A percentile compares a stretch with the other conserved stretches of the same genome.
phyloP scores from a whole-genome alignment of 2,797 vertebrate genomes.

The Picus viridis region DNA sequence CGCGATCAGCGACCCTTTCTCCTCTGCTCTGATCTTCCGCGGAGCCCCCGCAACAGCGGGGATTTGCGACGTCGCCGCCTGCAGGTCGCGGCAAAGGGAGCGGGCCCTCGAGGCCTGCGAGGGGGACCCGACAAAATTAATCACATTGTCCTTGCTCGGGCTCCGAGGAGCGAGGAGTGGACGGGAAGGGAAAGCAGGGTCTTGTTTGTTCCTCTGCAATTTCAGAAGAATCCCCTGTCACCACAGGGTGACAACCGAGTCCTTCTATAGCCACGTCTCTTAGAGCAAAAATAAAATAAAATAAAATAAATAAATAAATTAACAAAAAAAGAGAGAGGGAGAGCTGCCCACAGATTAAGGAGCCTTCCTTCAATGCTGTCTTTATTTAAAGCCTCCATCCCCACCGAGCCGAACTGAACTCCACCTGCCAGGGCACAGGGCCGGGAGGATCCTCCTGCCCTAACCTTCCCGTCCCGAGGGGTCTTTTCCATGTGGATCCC shows the following conservation, averaged over 20 bases:
- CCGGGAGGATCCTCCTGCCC: neutral
- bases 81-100: neutral
- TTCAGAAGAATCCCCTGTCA: neutral
- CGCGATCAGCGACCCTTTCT: neutral
- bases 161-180: neutral
- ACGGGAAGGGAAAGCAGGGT: rapidly evolving
- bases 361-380: rapidly evolving
- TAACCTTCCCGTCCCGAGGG: neutral
- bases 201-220: too few species aligned
- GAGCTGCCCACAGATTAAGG: rapidly evolving
- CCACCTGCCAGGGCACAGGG: constrained; percentile 2
- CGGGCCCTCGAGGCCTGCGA: neutral
- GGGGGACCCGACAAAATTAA: neutral
- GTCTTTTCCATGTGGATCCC: neutral
- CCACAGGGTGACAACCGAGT: neutral
- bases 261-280: neutral
- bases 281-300: neutral
- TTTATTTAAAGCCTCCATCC: neutral
- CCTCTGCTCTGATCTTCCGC: neutral
- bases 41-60: neutral
- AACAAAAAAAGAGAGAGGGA: too few species aligned
- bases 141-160: neutral
- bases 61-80: neutral
- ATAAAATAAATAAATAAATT: too few species aligned
- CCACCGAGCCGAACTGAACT: neutral